Base-by-base conservation (phyloP, 1,140 invertebrate species). In the Penaeus chinensis region DNA sequence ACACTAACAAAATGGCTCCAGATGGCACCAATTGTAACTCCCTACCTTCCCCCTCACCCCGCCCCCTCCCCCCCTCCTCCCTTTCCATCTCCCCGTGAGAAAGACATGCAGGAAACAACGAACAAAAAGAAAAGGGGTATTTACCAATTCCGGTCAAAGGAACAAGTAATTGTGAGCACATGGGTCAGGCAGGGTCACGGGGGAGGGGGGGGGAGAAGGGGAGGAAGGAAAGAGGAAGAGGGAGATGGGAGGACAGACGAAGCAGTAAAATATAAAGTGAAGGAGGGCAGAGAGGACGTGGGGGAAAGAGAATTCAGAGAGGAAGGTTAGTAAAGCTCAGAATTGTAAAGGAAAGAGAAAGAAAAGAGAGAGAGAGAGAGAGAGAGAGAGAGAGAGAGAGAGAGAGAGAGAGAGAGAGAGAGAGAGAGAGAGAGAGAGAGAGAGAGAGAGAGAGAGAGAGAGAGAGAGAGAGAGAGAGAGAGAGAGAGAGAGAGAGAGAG, bases 381-480 rank as follows among this genome's bases (percentile, higher is more conserved):
- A 71, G 47, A 84, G 69, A 82, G 80, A 82, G 60, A 82, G 80
- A 82, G 80, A 82, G 80, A 82, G 54, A 82, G 80, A 82, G 80
- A 82, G 54, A 82, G 80, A 82, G 80, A 81, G 47, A 81, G 79
- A 81, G 79, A 81, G 47, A 81, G 79, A 81, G 54, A 81, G 47
- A 81, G 79, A 81, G 54, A 81, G 47, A 81, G 79, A 81, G 54
- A 81, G 47, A 81, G 79, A 81, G 79, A 81, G 47, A 61, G 20
- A 47, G 5, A 78, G 42, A 42, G 76, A 27, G 24, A 32, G 42
- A 78, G 24, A 32, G 76, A 32, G 76, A 32, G 19, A 61, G 60
- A 32, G 60, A 24, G 19, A 54, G 19, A 32, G 60, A 22, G 47
- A 47, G 47, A 47, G 47, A 47, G 47, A 47, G 22, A 76, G 27